A percentile compares a stretch with the other conserved stretches of the same genome.
Conservation (phyloP, 2,797 vertebrate species). For the Chaenodraco wilsoni region DNA sequence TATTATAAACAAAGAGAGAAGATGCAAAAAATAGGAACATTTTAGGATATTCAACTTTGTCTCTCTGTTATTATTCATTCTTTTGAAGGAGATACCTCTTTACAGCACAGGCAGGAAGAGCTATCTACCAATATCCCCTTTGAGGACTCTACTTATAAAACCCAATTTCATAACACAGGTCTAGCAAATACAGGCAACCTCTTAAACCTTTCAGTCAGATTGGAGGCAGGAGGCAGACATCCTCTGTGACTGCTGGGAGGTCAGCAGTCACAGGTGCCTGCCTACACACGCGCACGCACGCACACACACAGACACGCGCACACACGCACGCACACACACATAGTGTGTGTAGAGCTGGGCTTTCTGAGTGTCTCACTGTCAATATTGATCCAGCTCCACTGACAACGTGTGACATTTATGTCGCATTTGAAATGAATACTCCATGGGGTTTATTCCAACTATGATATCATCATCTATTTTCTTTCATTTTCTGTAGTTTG, state of each 20-base stretch:
- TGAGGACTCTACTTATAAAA: constrained; percentile 49
- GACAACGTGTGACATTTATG: background rate
- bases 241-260: constrained; percentile 13
- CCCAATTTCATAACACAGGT: constrained; percentile 37
- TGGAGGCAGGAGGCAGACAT: constrained; percentile 42
- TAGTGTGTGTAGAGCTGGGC: background rate
- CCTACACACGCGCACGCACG: too few species aligned
- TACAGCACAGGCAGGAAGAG: constrained; percentile 17
- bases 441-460: background rate
- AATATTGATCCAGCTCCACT: background rate
- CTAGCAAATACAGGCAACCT: constrained; percentile 27
- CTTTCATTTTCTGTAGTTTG: background rate
- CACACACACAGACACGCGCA: too few species aligned
- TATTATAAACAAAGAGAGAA: background rate
- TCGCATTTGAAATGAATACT: background rate
- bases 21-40: background rate
- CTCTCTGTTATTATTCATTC: background rate
- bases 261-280: constrained; percentile 21
- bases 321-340: too few species aligned
- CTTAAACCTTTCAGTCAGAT: constrained; percentile 32
- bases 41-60: background rate
- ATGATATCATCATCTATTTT: background rate
- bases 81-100: constrained; percentile 2
- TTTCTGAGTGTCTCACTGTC: constrained; percentile 6
- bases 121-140: constrained; percentile 38